Conservation (phyloP, 2,888 invertebrate genomes). For the Tiliacea citrago region DNA sequence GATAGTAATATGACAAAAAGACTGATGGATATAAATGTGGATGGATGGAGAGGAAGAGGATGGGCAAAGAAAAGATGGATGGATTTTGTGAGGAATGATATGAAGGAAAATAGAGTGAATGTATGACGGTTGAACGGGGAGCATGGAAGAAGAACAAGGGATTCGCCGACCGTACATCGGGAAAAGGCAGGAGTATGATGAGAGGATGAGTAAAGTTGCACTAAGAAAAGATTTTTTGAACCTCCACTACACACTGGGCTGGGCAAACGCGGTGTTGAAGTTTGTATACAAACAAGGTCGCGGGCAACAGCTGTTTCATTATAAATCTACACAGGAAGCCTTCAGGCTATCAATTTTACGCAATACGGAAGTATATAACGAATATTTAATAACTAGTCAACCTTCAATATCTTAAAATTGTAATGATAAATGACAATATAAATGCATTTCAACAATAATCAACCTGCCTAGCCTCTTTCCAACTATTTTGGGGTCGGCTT, state of each 20-base stretch:
- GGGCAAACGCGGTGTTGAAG: background rate
- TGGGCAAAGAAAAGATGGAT: background rate
- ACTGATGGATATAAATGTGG: background rate
- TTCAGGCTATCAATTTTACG: constrained; percentile 10
- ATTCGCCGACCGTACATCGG: background rate
- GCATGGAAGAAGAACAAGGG: too few species aligned
- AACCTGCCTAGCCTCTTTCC: too few species aligned
- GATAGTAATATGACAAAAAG: background rate
- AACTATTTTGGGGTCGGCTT: too few species aligned
- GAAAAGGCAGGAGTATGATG: too few species aligned
- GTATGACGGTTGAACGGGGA: background rate
- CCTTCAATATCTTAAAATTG: constrained; percentile 17
- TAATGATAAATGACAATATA: background rate
- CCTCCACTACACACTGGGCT: background rate
- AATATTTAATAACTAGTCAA: constrained; percentile 20
- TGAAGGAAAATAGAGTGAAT: background rate
- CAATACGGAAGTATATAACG: constrained; percentile 21
- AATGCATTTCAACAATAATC: background rate
- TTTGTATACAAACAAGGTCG: background rate
- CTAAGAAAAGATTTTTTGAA: background rate
- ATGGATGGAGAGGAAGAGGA: too few species aligned
- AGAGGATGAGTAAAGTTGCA: background rate
- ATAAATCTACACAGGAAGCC: background rate
- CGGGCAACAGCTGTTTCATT: background rate
- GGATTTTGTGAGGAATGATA: background rate